phyloP scores from a whole-genome alignment of 1,140 invertebrate genomes.

The Leptinotarsa undecemlineata region DNA sequence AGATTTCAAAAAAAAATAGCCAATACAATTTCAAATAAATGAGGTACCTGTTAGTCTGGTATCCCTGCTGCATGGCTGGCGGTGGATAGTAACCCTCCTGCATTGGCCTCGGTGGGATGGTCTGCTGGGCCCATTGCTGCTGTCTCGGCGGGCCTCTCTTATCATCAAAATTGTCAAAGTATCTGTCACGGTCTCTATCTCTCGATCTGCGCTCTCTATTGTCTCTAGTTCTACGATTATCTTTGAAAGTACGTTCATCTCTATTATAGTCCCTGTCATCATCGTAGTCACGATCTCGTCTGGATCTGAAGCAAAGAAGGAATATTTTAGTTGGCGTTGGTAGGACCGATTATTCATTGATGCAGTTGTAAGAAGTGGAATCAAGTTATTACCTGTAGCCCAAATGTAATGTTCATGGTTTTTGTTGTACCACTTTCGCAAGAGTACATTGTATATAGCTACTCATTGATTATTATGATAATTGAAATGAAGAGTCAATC shows the following conservation, averaged over 20 bases:
- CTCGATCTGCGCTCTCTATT: conserved; percentile 26
- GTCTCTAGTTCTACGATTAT: conserved; percentile 18
- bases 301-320: conserved; percentile 9
- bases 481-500: too few species aligned
- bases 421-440: too few species aligned
- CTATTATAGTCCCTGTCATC: conserved; percentile 27
- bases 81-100: conserved; percentile 31
- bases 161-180: conserved; percentile 36
- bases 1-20: background rate
- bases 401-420: too few species aligned
- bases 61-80: conserved; percentile 23
- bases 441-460: too few species aligned
- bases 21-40: conserved; percentile 9
- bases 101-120: background rate
- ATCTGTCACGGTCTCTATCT: conserved; percentile 27
- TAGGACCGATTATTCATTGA: background rate
- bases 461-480: too few species aligned
- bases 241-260: conserved; percentile 26
- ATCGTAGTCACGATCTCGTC: conserved; percentile 36
- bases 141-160: conserved; percentile 16
- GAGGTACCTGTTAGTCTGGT: conserved; percentile 40
- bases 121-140: conserved; percentile 27
- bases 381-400: too few species aligned
- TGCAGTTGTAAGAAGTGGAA: background rate
- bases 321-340: too few species aligned